These are phyloP conservation scores for Microcebus murinus DNA, from an alignment of 2,113 vertebrate species.

Conservation along the genomic window DNA sequence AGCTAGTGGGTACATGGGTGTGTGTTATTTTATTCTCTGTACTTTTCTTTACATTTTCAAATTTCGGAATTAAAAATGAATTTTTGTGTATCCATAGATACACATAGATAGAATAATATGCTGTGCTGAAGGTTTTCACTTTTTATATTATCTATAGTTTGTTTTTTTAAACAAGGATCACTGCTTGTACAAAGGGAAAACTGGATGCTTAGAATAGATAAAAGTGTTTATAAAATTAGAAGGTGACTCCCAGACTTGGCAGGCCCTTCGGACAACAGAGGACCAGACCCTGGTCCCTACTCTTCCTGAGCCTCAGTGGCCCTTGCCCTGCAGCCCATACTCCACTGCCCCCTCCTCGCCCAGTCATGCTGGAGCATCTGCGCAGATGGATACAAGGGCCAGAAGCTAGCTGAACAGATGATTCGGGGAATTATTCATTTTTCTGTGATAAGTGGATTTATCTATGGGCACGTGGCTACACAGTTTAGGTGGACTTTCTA, in stretches of 20 bases:
- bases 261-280: too few species aligned
- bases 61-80: neutral
- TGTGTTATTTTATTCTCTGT: neutral
- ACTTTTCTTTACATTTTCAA: neutral
- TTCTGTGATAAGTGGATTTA: constrained; percentile 93
- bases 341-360: neutral
- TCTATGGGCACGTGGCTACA: constrained; percentile 90
- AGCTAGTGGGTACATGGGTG: neutral
- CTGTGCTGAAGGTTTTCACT: neutral
- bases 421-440: constrained; percentile 93
- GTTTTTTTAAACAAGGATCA: constrained; percentile 25
- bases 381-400: constrained; percentile 92
- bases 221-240: neutral
- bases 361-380: constrained; percentile 73
- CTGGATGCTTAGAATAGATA: neutral
- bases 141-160: neutral
- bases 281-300: too few species aligned
- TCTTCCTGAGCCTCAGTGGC: neutral
- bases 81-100: neutral
- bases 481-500: constrained; percentile 96
- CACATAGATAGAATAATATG: too few species aligned
- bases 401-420: constrained; percentile 95
- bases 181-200: neutral
- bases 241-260: too few species aligned
- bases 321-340: neutral